phyloP scores from a whole-genome alignment of 2,113 vertebrate species.

The Amphiprion percula region DNA sequence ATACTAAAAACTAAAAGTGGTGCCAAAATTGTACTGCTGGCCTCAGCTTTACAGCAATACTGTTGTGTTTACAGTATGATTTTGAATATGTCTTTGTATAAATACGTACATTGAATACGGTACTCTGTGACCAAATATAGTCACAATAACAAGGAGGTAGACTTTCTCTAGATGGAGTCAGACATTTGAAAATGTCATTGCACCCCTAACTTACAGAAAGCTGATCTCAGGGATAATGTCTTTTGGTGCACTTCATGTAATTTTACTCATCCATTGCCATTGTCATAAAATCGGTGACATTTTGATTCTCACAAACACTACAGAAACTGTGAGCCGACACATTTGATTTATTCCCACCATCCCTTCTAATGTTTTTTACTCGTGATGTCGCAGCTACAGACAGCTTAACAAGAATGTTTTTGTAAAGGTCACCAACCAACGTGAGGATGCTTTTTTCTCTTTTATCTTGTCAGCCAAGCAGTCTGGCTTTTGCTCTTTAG shows the following conservation, averaged over 20 bases:
- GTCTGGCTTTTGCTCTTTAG: not conserved
- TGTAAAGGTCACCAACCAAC: conserved; percentile 31
- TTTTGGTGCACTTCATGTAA: not conserved
- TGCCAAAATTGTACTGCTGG: too few relatives aligned
- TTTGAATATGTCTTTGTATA: not conserved
- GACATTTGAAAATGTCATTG: conserved; percentile 23
- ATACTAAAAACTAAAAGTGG: too few relatives aligned
- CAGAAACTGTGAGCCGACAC: too few relatives aligned
- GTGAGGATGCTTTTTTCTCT: not conserved
- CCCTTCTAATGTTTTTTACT: not conserved
- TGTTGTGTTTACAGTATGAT: too few relatives aligned
- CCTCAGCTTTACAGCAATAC: too few relatives aligned
- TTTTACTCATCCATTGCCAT: not conserved
- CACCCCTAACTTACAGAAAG: not conserved
- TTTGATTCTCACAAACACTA: conserved; percentile 1
- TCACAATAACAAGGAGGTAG: not conserved
- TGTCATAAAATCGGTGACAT: conserved; percentile 24
- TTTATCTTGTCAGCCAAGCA: not conserved
- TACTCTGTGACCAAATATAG: not conserved
- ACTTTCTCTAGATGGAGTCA: not conserved
- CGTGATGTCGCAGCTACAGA: not conserved
- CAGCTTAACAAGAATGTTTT: not conserved
- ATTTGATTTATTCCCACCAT: not conserved
- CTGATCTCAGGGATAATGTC: not conserved
- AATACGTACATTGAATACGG: not conserved